Conservation (phyloP, 2,888 invertebrate genomes). For the Caenorhabditis japonica region DNA sequence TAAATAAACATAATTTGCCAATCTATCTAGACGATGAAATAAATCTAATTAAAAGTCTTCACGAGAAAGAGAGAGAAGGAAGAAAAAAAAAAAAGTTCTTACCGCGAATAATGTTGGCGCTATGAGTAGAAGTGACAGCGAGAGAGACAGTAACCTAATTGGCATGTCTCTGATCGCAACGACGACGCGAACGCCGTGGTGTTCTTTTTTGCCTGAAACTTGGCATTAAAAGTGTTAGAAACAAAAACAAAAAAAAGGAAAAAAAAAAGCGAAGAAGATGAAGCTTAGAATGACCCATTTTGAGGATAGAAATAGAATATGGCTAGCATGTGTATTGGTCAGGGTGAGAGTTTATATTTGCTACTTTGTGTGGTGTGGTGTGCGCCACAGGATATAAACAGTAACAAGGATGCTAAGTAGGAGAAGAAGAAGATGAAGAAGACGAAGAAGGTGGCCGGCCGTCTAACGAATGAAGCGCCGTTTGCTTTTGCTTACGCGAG, state of each 20-base stretch:
- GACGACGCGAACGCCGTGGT: constrained; percentile 15
- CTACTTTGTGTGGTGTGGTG: constrained; percentile 21
- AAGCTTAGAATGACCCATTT: constrained; percentile 33
- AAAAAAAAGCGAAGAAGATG: background rate
- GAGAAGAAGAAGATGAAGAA: constrained; percentile 22
- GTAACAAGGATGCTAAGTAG: constrained; percentile 27
- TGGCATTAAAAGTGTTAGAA: no score
- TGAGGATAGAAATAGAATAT: no score
- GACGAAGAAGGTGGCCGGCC: constrained; percentile 37
- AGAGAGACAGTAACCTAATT: constrained; percentile 49
- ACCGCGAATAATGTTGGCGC: constrained; percentile 30
- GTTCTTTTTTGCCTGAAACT: no score
- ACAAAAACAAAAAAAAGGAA: no score
- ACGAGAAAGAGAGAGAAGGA: background rate
- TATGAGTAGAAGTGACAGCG: constrained; percentile 30
- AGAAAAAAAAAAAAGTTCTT: constrained; percentile 25
- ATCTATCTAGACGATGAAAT: constrained; percentile 13
- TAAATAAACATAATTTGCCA: constrained; percentile 50
- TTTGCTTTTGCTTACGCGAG: no score
- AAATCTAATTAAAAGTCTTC: constrained; percentile 37
- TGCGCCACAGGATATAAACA: constrained; percentile 35
- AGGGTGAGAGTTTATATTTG: constrained; percentile 50
- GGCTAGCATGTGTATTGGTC: constrained; percentile 7
- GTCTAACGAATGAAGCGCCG: constrained; percentile 33
- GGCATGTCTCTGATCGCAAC: constrained; percentile 47